phyloP scores from a whole-genome alignment of 2,888 invertebrate genomes.

The Hyposoter dolosus region DNA sequence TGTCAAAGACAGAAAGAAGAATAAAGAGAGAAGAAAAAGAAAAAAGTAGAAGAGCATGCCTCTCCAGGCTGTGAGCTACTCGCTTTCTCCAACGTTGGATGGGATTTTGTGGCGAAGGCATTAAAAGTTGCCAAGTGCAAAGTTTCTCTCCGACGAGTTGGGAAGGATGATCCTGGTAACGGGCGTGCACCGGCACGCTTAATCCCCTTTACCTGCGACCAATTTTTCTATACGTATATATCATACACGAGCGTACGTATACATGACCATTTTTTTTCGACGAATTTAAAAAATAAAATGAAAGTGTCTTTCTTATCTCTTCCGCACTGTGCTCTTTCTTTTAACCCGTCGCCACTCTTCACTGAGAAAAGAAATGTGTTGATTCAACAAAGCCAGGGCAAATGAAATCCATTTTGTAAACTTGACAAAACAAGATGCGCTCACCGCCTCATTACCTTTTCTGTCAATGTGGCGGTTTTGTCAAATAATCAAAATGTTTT shows the following conservation, averaged over 20 bases:
- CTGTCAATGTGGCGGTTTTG: no score
- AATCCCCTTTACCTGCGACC: constrained; percentile 83
- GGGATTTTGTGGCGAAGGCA: constrained; percentile 79
- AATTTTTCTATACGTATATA: constrained; percentile 76
- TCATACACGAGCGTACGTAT: no score
- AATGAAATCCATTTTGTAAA: no score
- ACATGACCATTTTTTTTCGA: constrained; percentile 48
- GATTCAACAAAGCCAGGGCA: no score
- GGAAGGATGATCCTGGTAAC: constrained; percentile 80
- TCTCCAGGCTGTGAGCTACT: neutral
- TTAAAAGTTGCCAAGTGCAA: constrained; percentile 84
- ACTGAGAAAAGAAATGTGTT: no score
- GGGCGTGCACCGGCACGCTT: constrained; percentile 80
- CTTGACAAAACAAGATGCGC: no score
- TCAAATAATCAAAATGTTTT: no score
- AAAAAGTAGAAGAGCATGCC: constrained; percentile 14
- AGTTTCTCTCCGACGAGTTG: constrained; percentile 77
- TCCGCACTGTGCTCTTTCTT: constrained; percentile 31
- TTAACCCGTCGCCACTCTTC: no score
- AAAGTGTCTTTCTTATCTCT: constrained; percentile 46
- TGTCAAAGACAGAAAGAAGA: constrained; percentile 32
- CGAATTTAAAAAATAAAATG: constrained; percentile 19
- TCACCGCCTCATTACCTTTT: no score
- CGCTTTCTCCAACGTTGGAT: constrained; percentile 57
- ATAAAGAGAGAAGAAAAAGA: constrained; percentile 14